phyloP scores from a whole-genome alignment of 2,797 vertebrate species.

The Loriculus beryllinus region DNA sequence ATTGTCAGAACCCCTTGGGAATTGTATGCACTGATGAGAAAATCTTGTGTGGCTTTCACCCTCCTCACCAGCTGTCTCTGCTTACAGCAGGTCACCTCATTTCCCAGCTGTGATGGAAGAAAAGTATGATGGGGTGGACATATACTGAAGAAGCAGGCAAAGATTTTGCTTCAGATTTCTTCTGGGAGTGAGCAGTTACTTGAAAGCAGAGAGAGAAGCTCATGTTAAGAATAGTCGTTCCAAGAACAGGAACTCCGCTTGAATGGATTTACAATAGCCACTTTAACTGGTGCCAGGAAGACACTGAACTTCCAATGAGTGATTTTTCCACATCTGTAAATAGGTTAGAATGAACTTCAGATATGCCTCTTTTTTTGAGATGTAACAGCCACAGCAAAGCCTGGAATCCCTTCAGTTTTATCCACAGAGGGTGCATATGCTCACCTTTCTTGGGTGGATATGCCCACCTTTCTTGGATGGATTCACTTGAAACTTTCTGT shows the following conservation, averaged over 20 bases:
- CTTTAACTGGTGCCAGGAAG: constrained; percentile 4
- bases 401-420: neutral
- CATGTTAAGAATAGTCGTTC: neutral
- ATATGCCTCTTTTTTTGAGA: neutral
- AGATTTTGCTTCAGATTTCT: neutral
- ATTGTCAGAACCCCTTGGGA: neutral
- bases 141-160: neutral
- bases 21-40: neutral
- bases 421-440: neutral
- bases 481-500: neutral
- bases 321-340: neutral
- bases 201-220: neutral
- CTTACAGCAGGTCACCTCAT: neutral
- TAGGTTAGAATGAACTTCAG: constrained; percentile 24
- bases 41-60: neutral
- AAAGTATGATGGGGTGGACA: neutral
- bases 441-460: neutral
- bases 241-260: neutral
- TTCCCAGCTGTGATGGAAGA: neutral
- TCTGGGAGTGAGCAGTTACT: neutral
- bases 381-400: neutral
- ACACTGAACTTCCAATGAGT: neutral
- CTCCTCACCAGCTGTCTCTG: neutral
- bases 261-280: neutral
- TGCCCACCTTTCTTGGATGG: neutral